phyloP scores from a whole-genome alignment of 2,113 vertebrate genomes.

The Narcine bancroftii region DNA sequence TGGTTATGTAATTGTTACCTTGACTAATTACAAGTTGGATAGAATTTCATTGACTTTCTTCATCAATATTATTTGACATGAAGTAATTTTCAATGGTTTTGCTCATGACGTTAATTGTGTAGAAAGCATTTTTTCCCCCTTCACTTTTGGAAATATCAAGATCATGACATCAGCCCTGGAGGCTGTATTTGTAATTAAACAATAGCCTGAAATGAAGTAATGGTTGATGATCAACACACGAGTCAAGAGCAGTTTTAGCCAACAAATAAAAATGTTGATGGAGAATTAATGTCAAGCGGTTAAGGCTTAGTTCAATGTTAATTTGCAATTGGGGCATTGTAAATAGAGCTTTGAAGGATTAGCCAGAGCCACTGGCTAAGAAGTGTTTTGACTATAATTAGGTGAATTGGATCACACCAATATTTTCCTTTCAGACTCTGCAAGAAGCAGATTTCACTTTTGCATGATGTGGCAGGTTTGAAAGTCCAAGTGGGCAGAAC shows the following conservation, averaged over 20 bases:
- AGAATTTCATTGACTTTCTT: not conserved
- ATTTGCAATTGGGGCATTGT: not conserved
- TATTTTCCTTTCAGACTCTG: not conserved
- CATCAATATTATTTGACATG: not conserved
- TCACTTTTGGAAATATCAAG: not conserved
- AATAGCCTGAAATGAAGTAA: not conserved
- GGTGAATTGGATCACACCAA: not conserved
- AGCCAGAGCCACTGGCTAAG: not conserved
- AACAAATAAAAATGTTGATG: not conserved
- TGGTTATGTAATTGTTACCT: not conserved
- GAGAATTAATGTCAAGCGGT: not conserved
- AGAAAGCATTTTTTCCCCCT: not conserved
- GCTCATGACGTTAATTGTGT: not conserved
- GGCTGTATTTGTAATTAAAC: slow-evolving; percentile 3
- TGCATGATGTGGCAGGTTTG: not conserved
- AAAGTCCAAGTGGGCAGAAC: not conserved
- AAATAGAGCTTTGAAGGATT: not conserved
- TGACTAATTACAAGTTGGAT: not conserved
- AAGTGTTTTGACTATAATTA: not conserved
- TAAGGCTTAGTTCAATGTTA: not conserved
- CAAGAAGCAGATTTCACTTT: not conserved
- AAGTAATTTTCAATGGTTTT: not conserved
- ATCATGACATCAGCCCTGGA: not conserved
- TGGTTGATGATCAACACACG: not conserved
- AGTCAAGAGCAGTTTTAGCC: not conserved